Base-by-base conservation (phyloP, 2,797 vertebrate species). In the Scomberomorus guttatus region DNA sequence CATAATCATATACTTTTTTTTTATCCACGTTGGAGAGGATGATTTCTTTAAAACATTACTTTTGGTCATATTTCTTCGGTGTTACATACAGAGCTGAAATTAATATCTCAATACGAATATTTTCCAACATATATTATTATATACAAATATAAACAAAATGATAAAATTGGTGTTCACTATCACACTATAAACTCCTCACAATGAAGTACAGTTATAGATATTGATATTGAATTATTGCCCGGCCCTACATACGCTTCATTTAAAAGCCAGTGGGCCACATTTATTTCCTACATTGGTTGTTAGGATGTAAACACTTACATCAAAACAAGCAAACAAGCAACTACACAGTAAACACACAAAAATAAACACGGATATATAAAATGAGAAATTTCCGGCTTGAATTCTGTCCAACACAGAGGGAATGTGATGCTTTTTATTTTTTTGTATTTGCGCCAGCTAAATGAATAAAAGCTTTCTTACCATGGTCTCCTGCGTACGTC, bases 401-500 rank as follows among this genome's bases (percentile, higher is more conserved):
- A 51, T 2, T 51, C 18, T n/a, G 25, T 25, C 20, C 6, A 24
- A 29, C 22, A 55, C 1, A 51, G 6, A 64, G 18, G 42, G 20
- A 4, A 63, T 52, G 32, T 51, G n/a, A 42, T 34, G 7, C 27
- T 44, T 48, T 7, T 12, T 54, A 2, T n/a, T n/a, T 9, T 11
- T 77, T 5, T 62, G 6, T 37, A 46, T 57, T 66, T 50, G 11
- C 34, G 8, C 14, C 57, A 20, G 5, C 48, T 69, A 17, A 46
- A 46, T 50, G 46, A 50, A 20, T 50, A 18, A 50, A 50, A 50
- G 46, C 46, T 50, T 54, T 27, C 95, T 96, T 93, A 99, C 98
- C 98, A 99, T 44, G 98, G 98, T 90, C 98, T 96, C 92, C 98
- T 96, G 39, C 98, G 97, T 57, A 99, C 98, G 59, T 99, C 98